These are phyloP conservation scores for Potorous gilbertii DNA, from an alignment of 2,797 vertebrate species.

Conservation along the genomic window DNA sequence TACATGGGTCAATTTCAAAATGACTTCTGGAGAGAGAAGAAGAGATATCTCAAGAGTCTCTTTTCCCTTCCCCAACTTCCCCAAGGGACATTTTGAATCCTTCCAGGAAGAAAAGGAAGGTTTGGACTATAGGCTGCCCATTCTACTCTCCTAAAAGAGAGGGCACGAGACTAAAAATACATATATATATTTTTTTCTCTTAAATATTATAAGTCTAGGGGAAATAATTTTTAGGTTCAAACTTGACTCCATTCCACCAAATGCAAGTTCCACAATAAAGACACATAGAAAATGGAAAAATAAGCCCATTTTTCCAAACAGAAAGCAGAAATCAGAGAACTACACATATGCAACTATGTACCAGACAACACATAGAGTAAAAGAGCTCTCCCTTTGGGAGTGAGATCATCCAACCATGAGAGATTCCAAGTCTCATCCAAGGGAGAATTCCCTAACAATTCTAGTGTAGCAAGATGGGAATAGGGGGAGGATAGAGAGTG, in stretches of 20 bases:
- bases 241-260: not conserved
- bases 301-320: not conserved
- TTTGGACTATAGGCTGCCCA: not conserved
- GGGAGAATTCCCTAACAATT: not conserved
- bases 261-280: not conserved
- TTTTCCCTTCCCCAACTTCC: not conserved
- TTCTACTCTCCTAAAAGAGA: not conserved
- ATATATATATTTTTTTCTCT: not conserved
- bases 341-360: not conserved
- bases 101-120: not conserved
- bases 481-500: not conserved
- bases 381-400: not conserved
- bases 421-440: not conserved
- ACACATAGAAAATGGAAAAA: not conserved
- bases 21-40: not conserved
- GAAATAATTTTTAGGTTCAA: not conserved
- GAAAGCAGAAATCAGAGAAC: not conserved
- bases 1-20: not conserved
- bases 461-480: not conserved
- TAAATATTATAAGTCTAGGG: not conserved
- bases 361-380: not conserved
- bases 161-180: not conserved
- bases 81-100: not conserved
- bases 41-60: not conserved
- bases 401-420: not conserved